Percentiles rank a stretch among this genome's conserved stretches.
These are phyloP conservation scores for Charaxes varanes DNA, from an alignment of 1,140 invertebrate species.

Conservation along the genomic window DNA sequence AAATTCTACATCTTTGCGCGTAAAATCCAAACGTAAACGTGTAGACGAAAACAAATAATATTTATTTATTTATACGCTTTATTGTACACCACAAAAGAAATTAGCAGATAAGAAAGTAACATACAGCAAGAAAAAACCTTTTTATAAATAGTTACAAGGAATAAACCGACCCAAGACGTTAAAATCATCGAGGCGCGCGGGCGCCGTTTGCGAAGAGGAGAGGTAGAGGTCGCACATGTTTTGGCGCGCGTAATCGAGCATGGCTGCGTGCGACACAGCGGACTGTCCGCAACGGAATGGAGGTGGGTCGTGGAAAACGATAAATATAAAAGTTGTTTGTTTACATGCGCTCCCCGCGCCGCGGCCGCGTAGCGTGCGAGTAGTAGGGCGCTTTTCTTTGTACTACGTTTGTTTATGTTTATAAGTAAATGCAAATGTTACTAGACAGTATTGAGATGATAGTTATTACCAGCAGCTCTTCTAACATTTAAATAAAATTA, in stretches of 20 bases:
- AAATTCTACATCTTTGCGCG: no score
- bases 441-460: constrained; percentile 5
- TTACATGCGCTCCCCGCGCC: constrained; percentile 32
- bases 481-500: constrained; percentile 10
- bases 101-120: no score
- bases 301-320: no score
- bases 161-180: no score
- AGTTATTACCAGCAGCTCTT: constrained; percentile 6
- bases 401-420: constrained; percentile 29
- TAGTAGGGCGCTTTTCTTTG: constrained; percentile 25
- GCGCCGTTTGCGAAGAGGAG: constrained; percentile 38
- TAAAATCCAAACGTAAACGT: no score
- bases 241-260: constrained; percentile 61
- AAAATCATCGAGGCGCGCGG: constrained; percentile 59
- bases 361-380: constrained; percentile 16
- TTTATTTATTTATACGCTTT: no score
- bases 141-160: no score
- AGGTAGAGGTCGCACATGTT: constrained; percentile 55
- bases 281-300: constrained; percentile 54
- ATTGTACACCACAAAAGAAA: no score
- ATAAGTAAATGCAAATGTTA: constrained; percentile 1
- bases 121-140: no score
- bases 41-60: no score
- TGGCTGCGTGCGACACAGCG: constrained; percentile 42
- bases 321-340: constrained; percentile 44